Evolutionary conservation across 1,140 invertebrate genomes (phyloP), one percentile per base, ranked within the genome.

Genomic region (Drosophila punjabiensis): DNA sequence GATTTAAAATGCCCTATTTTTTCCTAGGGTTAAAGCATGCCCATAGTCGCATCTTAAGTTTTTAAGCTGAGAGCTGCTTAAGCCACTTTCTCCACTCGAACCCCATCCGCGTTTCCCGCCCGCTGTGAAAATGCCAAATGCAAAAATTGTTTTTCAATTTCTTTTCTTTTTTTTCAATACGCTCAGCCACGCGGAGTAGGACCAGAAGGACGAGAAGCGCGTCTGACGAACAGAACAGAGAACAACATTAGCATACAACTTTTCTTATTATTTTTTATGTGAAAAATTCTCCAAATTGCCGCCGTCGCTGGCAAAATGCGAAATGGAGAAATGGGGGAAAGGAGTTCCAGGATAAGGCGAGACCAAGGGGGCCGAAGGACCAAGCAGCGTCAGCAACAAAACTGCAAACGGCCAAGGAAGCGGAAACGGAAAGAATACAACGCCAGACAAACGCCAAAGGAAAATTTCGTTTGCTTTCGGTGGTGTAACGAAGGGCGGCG

Each of bases 181-280:
- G 68, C 61, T 77, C 81, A 71, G 77, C 67, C 64, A 48, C 61
- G 60, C 18, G 52, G 52, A 43, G 35, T 32, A 16, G 45, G 39
- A 50, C 43, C 41, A 39, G 35, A 62, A 47, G 41, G 41, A 68
- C 37, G 41, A 45, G 18, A 37, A 39, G 35, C 55, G 35, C 55
- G 20, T 11, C 35, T 58, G 35, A 58, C 43, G 35, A n/a, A 14
- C 61, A 65, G 77, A 47, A 60, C 60, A 60, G 62, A 59, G 55
- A 65, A 79, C 83, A 87, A 82, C 85, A 90, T 89, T 89, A 89
- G 86, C 85, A 89, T 89, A 91, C 76, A 90, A 91, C 88, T 91
- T 90, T 90, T 91, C 83, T 87, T 91, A 91, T 90, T 90, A 90
- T 91, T 91, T 90, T 90, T 91, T 91, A 91, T 91, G 87, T 82